Evolutionary conservation across 2,113 vertebrate genomes (phyloP), one percentile per base, ranked within the genome.

Genomic region (Rousettus leschenaultii): DNA sequence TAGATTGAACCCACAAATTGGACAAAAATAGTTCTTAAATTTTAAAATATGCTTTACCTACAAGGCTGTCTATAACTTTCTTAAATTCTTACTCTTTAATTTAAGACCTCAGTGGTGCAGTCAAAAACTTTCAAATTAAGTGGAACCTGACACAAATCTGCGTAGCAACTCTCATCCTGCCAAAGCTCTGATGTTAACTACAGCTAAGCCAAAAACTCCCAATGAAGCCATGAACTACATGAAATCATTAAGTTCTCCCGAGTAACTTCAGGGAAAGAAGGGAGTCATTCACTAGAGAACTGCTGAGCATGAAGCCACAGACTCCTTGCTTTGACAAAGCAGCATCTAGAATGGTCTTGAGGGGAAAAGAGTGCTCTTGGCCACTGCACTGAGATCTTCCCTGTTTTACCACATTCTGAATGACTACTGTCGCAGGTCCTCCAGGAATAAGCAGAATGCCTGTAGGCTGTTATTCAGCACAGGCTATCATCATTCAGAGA

Each of bases 231-330:
- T n/a, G 57, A 51, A 12, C 48, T 43, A 43, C 90, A 70, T 5
- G 30, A 77, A 80, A 80, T 63, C 35, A 75, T 9, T 40, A 40
- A 68, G 26, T 15, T 73, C 63, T 84, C 40, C 71, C 66, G 65
- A 14, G 14, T 33, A 82, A 28, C 35, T 40, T 24, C 26, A 75
- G 38, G 70, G 22, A 45, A 65, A 43, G 30, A 83, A 91, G 91
- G 79, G 95, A 78, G 80, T 68, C 79, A 95, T 70, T 84, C 90
- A 97, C 93, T 98, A 98, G 98, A 98, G 96, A 98, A 98, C 98
- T 98, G 43, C 43, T n/a, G 35, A 74, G 22, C 73, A 86, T 9
- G 28, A 71, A 92, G 74, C 16, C 66, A 59, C n/a, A 21, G 48
- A 43, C 3, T 48, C 18, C 28, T 63, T 26, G 11, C 57, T 93